These are phyloP conservation scores for Dendrolimus punctatus DNA, from an alignment of 1,140 invertebrate genomes.

Conservation along the genomic window DNA sequence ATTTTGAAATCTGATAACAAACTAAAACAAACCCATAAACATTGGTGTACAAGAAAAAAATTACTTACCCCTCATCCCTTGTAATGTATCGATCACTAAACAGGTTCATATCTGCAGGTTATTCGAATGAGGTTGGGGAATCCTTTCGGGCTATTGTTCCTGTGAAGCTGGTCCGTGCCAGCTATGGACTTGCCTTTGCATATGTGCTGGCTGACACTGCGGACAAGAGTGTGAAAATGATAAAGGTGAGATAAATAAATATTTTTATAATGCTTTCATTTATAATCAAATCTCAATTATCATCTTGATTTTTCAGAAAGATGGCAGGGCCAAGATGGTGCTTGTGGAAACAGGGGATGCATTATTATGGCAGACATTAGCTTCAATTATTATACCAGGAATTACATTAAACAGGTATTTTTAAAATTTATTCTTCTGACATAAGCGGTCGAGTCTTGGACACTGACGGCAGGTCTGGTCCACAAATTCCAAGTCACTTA, in stretches of 20 bases:
- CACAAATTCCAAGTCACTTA: too few relatives aligned
- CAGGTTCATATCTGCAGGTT: conserved; percentile 79
- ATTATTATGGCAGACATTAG: conserved; percentile 93
- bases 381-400: conserved; percentile 93
- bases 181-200: conserved; percentile 85
- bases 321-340: conserved; percentile 60
- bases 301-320: conserved; percentile 26
- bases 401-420: conserved; percentile 88
- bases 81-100: conserved; percentile 57
- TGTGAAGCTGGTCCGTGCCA: conserved; percentile 80
- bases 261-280: neutral
- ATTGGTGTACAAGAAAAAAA: neutral
- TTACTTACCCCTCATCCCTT: conserved; percentile 52
- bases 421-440: too few relatives aligned
- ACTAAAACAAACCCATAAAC: too few relatives aligned
- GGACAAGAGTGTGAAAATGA: conserved; percentile 83
- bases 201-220: conserved; percentile 92
- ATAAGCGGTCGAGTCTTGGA: too few relatives aligned
- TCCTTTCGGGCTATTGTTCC: conserved; percentile 88
- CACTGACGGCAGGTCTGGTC: too few relatives aligned
- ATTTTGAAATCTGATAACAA: too few relatives aligned
- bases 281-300: neutral
- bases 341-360: conserved; percentile 84
- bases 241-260: conserved; percentile 61
- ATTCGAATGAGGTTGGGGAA: conserved; percentile 97